Evolutionary conservation across 35 echinoderm and acorn worm genomes (phyloP).

Genomic region (Lytechinus variegatus): DNA sequence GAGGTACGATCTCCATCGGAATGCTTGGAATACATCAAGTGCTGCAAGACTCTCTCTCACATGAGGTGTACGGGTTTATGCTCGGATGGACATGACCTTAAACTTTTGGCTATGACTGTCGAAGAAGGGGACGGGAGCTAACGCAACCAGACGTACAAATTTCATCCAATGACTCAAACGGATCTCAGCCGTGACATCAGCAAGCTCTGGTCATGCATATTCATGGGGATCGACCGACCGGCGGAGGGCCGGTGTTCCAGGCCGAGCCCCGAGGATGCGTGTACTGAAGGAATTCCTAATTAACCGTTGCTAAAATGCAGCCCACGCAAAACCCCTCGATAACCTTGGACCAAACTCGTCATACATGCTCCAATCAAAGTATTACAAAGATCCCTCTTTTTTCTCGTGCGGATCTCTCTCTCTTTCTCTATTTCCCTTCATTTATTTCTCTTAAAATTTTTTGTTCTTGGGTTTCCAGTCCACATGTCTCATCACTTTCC

Average conservation of each 20-base stretch:
- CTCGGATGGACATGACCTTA: slow-evolving; percentile 25
- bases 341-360: slow-evolving; percentile 29
- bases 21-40: background rate
- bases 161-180: slow-evolving; percentile 42
- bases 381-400: background rate
- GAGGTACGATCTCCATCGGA: background rate
- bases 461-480: background rate
- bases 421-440: background rate
- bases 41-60: background rate
- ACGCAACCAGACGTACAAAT: slow-evolving; percentile 44
- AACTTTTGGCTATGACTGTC: slow-evolving; percentile 42
- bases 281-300: slow-evolving; percentile 36
- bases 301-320: slow-evolving; percentile 40
- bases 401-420: background rate
- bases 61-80: background rate
- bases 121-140: background rate
- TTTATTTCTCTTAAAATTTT: background rate
- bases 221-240: slow-evolving; percentile 12
- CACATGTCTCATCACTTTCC: background rate
- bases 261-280: background rate
- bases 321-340: slow-evolving; percentile 25
- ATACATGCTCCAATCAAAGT: background rate
- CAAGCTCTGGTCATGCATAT: slow-evolving; percentile 34
- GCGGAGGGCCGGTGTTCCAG: background rate
- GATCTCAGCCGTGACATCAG: slow-evolving; percentile 51